Evolutionary conservation across 1,140 invertebrate species (phyloP).

Genomic region (Drosophila sturtevanti): DNA sequence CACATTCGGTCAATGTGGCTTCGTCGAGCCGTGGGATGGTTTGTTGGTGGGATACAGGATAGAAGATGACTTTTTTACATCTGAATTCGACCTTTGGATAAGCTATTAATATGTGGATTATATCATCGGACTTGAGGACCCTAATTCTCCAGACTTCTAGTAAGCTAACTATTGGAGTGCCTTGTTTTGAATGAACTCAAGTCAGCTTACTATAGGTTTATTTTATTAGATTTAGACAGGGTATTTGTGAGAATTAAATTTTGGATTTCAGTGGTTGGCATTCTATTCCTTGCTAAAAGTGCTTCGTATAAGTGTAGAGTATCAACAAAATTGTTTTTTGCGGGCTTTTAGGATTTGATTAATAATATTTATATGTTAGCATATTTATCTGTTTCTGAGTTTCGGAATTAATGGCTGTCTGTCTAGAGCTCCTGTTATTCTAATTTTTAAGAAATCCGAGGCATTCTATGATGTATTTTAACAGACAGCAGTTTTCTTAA

Average conservation of each 20-base stretch:
- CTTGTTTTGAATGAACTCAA: not conserved
- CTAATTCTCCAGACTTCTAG: conserved; percentile 26
- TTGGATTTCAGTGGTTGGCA: conserved; percentile 8
- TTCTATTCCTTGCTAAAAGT: conserved; percentile 18
- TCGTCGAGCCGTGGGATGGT: conserved; percentile 27
- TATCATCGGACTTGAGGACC: conserved; percentile 21
- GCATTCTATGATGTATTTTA: not conserved
- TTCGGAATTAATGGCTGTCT: conserved; percentile 1
- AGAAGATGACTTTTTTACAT: conserved; percentile 39
- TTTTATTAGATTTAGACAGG: conserved; percentile 22
- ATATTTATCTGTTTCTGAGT: conserved; percentile 12
- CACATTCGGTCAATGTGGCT: conserved; percentile 36
- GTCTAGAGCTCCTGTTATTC: conserved; percentile 19
- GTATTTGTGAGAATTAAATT: conserved; percentile 30
- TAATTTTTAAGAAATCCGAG: not conserved
- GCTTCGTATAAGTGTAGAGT: conserved; percentile 21
- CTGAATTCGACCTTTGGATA: conserved; percentile 22
- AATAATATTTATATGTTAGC: conserved; percentile 3
- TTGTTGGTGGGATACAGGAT: too few relatives aligned
- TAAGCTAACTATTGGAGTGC: conserved; percentile 19
- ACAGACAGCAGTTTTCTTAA: too few relatives aligned
- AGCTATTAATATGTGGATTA: conserved; percentile 28
- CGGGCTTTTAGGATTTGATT: conserved; percentile 1
- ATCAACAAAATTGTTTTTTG: conserved; percentile 20
- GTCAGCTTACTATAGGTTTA: conserved; percentile 27